Conservation (phyloP, 2,797 vertebrate species). For the Masticophis lateralis region DNA sequence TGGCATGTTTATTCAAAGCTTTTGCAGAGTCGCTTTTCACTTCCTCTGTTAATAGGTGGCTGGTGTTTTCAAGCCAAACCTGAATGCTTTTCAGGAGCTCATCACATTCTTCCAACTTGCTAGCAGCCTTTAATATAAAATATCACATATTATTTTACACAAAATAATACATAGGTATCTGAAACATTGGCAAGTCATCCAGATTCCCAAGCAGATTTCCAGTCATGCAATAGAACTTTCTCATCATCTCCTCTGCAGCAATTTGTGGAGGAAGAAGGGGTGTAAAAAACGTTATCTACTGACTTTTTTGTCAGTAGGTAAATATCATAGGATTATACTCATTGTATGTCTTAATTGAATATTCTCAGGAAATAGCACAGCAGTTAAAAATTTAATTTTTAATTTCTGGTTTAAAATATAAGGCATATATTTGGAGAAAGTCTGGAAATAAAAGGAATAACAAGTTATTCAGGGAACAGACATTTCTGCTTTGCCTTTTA, state of each 20-base stretch:
- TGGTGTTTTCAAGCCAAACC: slow-evolving; percentile 83
- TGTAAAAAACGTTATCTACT: neutral
- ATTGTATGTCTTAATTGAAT: neutral
- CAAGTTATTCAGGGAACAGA: neutral
- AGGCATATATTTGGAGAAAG: neutral
- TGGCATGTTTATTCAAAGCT: slow-evolving; percentile 75
- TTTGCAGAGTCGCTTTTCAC: slow-evolving; percentile 78
- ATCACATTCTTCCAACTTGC: slow-evolving; percentile 84
- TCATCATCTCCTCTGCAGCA: neutral
- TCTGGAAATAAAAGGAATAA: neutral
- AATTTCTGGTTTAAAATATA: neutral
- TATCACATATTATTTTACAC: neutral
- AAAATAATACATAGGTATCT: neutral
- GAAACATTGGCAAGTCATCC: neutral
- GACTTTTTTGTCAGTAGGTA: neutral
- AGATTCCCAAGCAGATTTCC: neutral
- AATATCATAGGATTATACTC: neutral
- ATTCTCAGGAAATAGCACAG: neutral
- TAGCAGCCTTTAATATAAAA: slow-evolving; percentile 73
- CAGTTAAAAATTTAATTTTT: neutral
- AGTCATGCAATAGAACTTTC: neutral
- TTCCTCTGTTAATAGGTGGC: slow-evolving; percentile 76
- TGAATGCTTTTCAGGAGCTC: slow-evolving; percentile 82
- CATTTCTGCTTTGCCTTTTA: neutral
- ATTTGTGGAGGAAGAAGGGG: neutral